Percentiles rank a stretch among this genome's conserved stretches.
Evolutionary conservation across 1,140 invertebrate species (phyloP).

Genomic region (Probaryconus sp.): DNA sequence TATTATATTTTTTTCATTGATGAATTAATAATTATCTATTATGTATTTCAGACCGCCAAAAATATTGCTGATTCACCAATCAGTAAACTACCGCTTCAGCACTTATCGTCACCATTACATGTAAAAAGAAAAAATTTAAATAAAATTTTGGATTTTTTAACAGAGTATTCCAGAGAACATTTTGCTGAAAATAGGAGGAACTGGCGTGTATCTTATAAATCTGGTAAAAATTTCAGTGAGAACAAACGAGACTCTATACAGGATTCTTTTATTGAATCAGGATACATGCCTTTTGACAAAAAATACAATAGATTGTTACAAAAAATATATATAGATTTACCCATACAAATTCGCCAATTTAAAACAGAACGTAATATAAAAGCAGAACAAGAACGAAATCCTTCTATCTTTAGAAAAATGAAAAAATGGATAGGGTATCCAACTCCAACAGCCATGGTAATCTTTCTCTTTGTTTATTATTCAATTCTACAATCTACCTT

Average conservation of each 20-base stretch:
- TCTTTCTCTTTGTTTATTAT: not conserved
- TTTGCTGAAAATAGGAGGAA: conserved; percentile 57
- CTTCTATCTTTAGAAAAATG: conserved; percentile 78
- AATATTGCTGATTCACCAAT: conserved; percentile 68
- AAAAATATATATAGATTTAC: conserved; percentile 47
- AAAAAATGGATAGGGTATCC: conserved; percentile 64
- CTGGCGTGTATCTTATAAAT: conserved; percentile 74
- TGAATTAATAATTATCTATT: conserved; percentile 7
- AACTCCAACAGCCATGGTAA: conserved; percentile 10
- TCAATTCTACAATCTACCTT: not conserved
- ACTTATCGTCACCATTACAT: conserved; percentile 48
- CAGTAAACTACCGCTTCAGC: conserved; percentile 58
- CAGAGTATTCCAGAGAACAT: conserved; percentile 44
- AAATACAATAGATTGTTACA: conserved; percentile 56
- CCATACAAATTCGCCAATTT: conserved; percentile 80
- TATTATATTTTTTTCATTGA: not conserved
- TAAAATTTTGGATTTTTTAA: conserved; percentile 63
- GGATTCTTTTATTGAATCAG: conserved; percentile 56
- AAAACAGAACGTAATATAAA: conserved; percentile 86
- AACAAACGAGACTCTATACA: conserved; percentile 68
- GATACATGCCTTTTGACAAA: conserved; percentile 44
- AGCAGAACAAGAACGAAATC: conserved; percentile 84
- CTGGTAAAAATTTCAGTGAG: conserved; percentile 67
- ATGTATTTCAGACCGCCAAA: conserved; percentile 64
- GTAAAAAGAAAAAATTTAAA: conserved; percentile 59